Percentiles rank a stretch among this genome's conserved stretches.
phyloP scores from a whole-genome alignment of 2,113 vertebrate genomes.

The Hippocampus barbouri region DNA sequence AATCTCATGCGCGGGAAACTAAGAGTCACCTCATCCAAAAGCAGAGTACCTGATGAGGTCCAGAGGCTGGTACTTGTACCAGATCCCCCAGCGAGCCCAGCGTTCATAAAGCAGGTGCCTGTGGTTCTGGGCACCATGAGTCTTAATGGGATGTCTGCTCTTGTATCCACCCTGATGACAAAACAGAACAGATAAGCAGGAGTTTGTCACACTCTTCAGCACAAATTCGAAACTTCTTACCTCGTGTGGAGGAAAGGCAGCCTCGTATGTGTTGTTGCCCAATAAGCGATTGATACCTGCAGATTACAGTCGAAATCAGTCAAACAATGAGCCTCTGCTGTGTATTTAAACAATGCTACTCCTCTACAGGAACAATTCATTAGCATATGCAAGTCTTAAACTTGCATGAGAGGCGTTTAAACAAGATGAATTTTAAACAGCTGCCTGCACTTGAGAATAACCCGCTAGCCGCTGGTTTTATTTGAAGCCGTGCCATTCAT shows the following conservation, averaged over 20 bases:
- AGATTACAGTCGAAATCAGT: not conserved
- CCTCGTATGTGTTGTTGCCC: constrained; percentile 91
- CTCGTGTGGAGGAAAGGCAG: constrained; percentile 97
- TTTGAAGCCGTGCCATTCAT: not conserved
- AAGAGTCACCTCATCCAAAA: constrained; percentile 3
- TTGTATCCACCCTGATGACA: constrained; percentile 87
- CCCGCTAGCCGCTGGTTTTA: not conserved
- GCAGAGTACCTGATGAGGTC: constrained; percentile 90
- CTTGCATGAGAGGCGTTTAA: constrained; percentile 15
- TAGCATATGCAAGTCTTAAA: constrained; percentile 27
- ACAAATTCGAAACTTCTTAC: constrained; percentile 59
- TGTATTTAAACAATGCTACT: constrained; percentile 14
- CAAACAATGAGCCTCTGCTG: not conserved
- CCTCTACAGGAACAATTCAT: constrained; percentile 19
- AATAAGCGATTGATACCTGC: constrained; percentile 91
- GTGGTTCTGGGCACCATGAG: constrained; percentile 93
- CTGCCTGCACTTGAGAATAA: constrained; percentile 11
- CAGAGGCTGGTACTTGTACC: constrained; percentile 98
- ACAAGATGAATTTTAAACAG: constrained; percentile 21
- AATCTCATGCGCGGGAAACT: not conserved
- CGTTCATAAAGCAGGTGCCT: constrained; percentile 93
- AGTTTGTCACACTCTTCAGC: not conserved
- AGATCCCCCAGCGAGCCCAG: constrained; percentile 98
- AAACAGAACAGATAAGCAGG: constrained; percentile 9
- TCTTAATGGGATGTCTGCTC: constrained; percentile 92